phyloP scores from a whole-genome alignment of 2,113 vertebrate species.

The Ivindomyrus marchei region DNA sequence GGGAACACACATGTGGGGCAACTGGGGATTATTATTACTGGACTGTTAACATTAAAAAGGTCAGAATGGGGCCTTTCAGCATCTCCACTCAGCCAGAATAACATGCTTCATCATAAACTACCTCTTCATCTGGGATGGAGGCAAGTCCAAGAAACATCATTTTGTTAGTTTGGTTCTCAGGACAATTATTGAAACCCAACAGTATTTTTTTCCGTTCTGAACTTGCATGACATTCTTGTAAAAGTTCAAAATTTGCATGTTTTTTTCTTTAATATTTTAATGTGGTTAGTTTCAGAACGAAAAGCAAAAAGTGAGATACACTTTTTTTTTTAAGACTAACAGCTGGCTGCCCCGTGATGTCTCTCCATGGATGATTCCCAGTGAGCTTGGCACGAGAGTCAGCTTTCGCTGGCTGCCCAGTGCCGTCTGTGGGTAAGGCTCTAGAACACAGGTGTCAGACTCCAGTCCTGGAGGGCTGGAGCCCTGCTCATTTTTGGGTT shows the following conservation, averaged over 20 bases:
- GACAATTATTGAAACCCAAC: not conserved
- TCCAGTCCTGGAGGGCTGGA: no score
- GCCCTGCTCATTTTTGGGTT: no score
- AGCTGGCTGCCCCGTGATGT: not conserved
- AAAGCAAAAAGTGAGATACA: not conserved
- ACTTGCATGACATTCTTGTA: not conserved
- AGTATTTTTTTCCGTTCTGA: not conserved
- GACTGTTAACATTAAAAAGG: not conserved
- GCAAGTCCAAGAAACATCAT: not conserved
- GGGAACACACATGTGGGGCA: no score
- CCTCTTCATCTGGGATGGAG: not conserved
- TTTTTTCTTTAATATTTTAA: not conserved
- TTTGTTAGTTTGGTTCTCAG: not conserved
- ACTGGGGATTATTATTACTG: not conserved
- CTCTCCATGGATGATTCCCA: not conserved
- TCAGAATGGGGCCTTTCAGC: not conserved
- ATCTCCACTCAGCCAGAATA: not conserved
- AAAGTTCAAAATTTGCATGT: not conserved
- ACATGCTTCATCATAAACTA: not conserved
- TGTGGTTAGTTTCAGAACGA: not conserved
- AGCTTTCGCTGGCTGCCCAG: not conserved
- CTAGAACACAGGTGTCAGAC: not conserved
- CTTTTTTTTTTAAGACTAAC: not conserved
- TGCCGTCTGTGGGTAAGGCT: not conserved
- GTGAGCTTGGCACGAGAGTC: not conserved